Base-by-base conservation (phyloP, 2,113 vertebrate species). In the Passer montanus region DNA sequence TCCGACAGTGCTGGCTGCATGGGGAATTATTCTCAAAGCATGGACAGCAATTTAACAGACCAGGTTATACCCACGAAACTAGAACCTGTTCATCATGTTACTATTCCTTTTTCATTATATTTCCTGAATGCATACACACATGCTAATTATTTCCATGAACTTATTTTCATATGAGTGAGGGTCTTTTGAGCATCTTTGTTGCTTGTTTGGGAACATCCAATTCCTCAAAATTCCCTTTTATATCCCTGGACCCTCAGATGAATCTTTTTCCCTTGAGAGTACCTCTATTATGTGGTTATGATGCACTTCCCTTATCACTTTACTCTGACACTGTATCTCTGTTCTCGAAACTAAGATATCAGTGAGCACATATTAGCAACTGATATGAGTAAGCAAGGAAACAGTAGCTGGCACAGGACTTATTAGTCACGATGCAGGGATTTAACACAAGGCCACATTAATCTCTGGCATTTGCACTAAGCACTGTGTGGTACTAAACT, bases 191-290 rank as follows among this genome's bases (percentile, higher is more conserved):
- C 11, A 7, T 68, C 18, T 31, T n/a, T 35, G 44, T 30, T 44
- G 39, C 14, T 33, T 0, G 0, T 68, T 44, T 52, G 22, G 17
- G 22, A 44, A 7, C 14, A 68, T 26, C 26, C 3, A 21, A 4
- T 44, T 50, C 26, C 31, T 59, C 46, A 52, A 37, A 86, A 77
- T 27, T 52, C 31, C 17, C 11, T 43, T 35, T 43, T 26, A 22
- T 59, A 17, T 13, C 24, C 4, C 60, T 67, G 10, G 10, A 58
- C 3, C 4, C 4, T 59, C 16, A 58, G 52, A 58, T 50, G 13
- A 58, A 13, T n/a, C 7, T 31, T 67, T 30, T 60, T 76, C 50
- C 52, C 30, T 43, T 35, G 43, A 35, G 20, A 67, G 24, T 31
- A 43, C 7, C 35, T 35, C 60, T 50, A 0, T 49, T 58, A 43